Evolutionary conservation across 2,888 invertebrate genomes (phyloP).

Genomic region (Therioaphis trifolii): DNA sequence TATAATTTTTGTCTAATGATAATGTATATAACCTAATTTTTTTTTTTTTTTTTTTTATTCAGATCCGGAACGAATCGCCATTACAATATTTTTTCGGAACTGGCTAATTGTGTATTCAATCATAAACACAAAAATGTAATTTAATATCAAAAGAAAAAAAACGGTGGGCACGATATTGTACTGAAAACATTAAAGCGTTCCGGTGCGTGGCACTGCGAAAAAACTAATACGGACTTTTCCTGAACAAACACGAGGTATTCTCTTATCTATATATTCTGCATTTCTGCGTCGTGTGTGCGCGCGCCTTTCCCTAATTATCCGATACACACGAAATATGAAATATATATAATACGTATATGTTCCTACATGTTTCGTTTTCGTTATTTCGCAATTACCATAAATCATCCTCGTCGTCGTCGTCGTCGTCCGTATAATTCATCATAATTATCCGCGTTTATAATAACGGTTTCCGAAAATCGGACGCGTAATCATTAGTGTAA

Average conservation of each 20-base stretch:
- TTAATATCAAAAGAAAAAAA: neutral
- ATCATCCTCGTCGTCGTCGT: neutral
- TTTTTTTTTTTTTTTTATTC: neutral
- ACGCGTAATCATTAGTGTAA: neutral
- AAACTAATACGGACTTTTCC: conserved; percentile 31
- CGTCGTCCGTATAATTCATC: neutral
- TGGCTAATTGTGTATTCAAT: conserved; percentile 3
- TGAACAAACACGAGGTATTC: conserved; percentile 17
- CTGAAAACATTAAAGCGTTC: conserved; percentile 24
- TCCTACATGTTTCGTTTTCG: no score
- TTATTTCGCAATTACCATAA: neutral
- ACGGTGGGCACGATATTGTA: neutral
- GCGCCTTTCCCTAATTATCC: conserved; percentile 40
- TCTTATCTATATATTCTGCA: neutral
- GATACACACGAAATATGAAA: neutral
- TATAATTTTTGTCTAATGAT: no score
- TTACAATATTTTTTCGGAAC: no score
- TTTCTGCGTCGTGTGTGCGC: no score
- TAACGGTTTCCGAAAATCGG: neutral
- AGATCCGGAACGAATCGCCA: no score
- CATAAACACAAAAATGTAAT: neutral
- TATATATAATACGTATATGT: neutral
- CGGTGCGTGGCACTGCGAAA: conserved; percentile 10
- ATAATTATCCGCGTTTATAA: neutral
- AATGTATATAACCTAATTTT: neutral